Conservation (phyloP, 1,140 invertebrate genomes). For the Tachypleus tridentatus region DNA sequence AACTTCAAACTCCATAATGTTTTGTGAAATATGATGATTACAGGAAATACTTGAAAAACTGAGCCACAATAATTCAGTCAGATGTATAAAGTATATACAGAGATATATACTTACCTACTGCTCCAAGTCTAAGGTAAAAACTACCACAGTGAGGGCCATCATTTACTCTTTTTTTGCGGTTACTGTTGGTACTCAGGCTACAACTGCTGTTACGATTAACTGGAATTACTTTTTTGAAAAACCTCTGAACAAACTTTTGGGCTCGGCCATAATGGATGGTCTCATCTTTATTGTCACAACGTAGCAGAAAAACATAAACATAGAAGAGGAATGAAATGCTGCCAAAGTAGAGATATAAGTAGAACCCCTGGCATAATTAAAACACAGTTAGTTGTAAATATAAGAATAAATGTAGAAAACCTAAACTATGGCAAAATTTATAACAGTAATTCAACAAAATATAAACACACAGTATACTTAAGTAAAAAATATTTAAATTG, state of each 20-base stretch:
- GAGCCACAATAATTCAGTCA: no score
- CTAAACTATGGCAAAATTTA: no score
- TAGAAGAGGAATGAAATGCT: conserved; percentile 92
- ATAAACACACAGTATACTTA: no score
- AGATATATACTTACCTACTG: conserved; percentile 51
- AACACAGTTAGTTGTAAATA: no score
- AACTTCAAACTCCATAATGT: no score
- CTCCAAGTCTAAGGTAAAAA: conserved; percentile 88
- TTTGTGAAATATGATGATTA: no score
- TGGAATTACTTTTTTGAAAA: background rate
- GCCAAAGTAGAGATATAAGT: conserved; percentile 89
- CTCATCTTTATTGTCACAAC: conserved; percentile 36
- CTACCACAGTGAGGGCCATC: conserved; percentile 36
- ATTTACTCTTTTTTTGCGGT: background rate
- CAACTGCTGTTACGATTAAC: background rate
- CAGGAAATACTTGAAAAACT: background rate
- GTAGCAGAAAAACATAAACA: conserved; percentile 90
- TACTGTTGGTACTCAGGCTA: background rate
- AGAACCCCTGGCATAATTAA: conserved; percentile 60
- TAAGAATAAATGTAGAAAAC: no score
- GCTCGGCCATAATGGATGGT: no score
- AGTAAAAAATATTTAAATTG: no score
- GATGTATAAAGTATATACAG: no score
- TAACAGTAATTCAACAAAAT: no score
- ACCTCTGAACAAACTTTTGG: background rate